These are phyloP conservation scores for Chaunax sp. DNA, from an alignment of 2,797 vertebrate species.

Conservation along the genomic window DNA sequence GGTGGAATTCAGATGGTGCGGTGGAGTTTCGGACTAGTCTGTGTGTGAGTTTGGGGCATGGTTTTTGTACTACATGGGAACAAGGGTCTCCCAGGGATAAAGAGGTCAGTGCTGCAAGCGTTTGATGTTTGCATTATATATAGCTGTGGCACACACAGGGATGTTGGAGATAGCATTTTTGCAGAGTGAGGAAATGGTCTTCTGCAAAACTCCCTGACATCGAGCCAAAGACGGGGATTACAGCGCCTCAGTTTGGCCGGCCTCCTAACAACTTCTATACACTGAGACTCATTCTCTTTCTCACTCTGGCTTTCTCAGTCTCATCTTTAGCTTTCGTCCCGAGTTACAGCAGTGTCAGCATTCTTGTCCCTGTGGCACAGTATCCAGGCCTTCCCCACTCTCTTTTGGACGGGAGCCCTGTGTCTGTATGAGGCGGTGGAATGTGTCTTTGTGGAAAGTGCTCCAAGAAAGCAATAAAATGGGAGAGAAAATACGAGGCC, in stretches of 20 bases:
- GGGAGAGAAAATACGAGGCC: conserved; percentile 78
- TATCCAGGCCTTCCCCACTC: conserved; percentile 66
- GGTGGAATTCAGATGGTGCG: conserved; percentile 56
- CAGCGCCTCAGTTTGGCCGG: conserved; percentile 61
- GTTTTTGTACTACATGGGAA: conserved; percentile 60
- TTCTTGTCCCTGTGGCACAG: conserved; percentile 74
- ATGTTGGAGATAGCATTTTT: conserved; percentile 76
- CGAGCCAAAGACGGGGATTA: conserved; percentile 71
- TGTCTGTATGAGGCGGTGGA: conserved; percentile 73
- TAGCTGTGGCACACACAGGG: conserved; percentile 48
- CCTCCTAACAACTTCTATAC: conserved; percentile 58
- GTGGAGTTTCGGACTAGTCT: conserved; percentile 32
- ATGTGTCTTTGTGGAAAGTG: conserved; percentile 78
- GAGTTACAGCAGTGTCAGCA: conserved; percentile 72
- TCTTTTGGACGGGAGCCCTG: conserved; percentile 67
- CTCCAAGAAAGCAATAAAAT: conserved; percentile 80
- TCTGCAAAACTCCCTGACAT: conserved; percentile 70
- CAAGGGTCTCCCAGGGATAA: conserved; percentile 49
- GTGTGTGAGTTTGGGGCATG: conserved; percentile 39
- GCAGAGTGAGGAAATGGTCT: conserved; percentile 74
- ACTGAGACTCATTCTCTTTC: conserved; percentile 44
- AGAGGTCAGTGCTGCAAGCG: conserved; percentile 63
- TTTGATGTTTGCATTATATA: conserved; percentile 79
- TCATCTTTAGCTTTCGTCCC: conserved; percentile 72
- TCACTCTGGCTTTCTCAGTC: conserved; percentile 40